Evolutionary conservation across 2,888 invertebrate species (phyloP).

Genomic region (Acanthosepion esculentum): DNA sequence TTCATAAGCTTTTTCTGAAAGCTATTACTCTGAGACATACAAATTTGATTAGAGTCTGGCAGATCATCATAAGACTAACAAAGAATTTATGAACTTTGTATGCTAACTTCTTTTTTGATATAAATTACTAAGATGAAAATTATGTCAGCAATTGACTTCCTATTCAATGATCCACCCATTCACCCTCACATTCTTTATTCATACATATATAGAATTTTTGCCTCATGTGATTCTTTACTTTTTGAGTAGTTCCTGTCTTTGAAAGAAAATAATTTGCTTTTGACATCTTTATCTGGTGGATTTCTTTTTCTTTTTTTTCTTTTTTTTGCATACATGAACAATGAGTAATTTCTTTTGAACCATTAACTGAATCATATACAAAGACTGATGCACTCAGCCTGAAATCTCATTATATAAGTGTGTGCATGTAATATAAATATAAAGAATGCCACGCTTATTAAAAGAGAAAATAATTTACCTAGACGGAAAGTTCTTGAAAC

Average conservation of each 20-base stretch:
- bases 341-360: neutral
- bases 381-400: too few relatives aligned
- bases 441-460: too few relatives aligned
- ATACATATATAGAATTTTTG: neutral
- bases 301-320: neutral
- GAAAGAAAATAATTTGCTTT: neutral
- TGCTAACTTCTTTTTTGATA: neutral
- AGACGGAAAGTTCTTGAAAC: too few relatives aligned
- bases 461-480: too few relatives aligned
- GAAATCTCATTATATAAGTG: too few relatives aligned
- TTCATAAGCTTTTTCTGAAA: too few relatives aligned
- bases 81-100: too few relatives aligned
- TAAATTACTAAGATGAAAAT: neutral
- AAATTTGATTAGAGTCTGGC: too few relatives aligned
- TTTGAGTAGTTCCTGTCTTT: neutral
- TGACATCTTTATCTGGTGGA: neutral
- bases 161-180: neutral
- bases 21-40: too few relatives aligned
- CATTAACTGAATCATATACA: too few relatives aligned
- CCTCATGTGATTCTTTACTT: neutral
- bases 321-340: neutral
- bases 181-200: neutral
- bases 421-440: too few relatives aligned
- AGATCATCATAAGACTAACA: too few relatives aligned
- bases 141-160: neutral